Percentiles rank a stretch among this genome's conserved stretches.
Conservation (phyloP, 2,888 invertebrate genomes). For the Sinelater perroti region DNA sequence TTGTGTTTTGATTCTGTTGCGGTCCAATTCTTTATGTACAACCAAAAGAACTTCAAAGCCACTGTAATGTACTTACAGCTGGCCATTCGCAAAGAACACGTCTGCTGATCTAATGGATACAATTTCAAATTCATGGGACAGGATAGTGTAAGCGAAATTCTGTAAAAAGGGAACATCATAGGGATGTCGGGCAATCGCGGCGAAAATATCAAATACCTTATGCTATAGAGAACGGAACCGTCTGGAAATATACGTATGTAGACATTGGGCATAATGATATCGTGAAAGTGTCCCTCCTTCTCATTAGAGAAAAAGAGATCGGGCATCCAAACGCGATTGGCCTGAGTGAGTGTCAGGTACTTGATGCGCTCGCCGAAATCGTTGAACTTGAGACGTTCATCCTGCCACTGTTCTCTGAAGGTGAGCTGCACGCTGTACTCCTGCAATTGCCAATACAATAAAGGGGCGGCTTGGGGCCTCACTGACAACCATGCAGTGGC, state of each 20-base stretch:
- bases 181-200: constrained; percentile 9
- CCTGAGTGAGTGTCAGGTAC: constrained; percentile 92
- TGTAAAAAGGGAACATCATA: constrained; percentile 58
- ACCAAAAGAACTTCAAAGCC: constrained; percentile 38
- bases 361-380: constrained; percentile 88
- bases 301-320: constrained; percentile 98
- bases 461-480: constrained; percentile 27
- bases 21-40: constrained; percentile 20
- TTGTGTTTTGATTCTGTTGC: too few relatives aligned
- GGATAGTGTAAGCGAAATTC: constrained; percentile 93
- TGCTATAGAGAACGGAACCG: constrained; percentile 95
- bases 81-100: constrained; percentile 94
- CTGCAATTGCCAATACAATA: constrained; percentile 66
- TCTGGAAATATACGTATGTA: constrained; percentile 96
- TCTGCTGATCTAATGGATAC: constrained; percentile 95
- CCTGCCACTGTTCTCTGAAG: constrained; percentile 97
- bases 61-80: constrained; percentile 90
- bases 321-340: constrained; percentile 97
- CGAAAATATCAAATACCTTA: constrained; percentile 76
- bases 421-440: constrained; percentile 98
- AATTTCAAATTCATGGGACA: constrained; percentile 98
- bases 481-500: constrained; percentile 37
- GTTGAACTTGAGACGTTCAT: constrained; percentile 89
- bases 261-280: constrained; percentile 97
- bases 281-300: constrained; percentile 96